Evolutionary conservation across 2,113 vertebrate species (phyloP), one percentile per base, ranked within the genome.

Genomic region (Hippocampus zosterae): DNA sequence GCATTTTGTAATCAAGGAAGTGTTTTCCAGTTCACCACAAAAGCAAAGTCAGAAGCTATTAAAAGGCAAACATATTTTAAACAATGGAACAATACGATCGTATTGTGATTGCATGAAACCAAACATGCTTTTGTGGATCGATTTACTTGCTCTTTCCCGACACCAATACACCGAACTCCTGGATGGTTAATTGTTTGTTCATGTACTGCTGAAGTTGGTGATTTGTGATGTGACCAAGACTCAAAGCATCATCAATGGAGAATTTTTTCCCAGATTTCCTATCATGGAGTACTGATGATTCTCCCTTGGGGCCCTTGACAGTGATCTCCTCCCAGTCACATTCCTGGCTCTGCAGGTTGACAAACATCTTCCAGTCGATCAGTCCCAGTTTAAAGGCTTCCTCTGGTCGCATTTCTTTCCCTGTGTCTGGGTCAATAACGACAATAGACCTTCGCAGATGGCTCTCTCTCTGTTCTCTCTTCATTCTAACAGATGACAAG

Each of bases 241-340:
- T 91, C 79, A 99, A 74, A 1, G 97, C 97, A 0, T 98, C 96
- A 12, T 99, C 97, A 0, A 99, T 95, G 65, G 96, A 95, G 84
- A 98, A 99, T 86, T 96, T 96, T 72, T 91, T 92, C 1, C 97
- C 97, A 0, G 97, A 98, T 81, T 98, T 99, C 48, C 96, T 92
- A 89, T 99, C 96, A 0, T 95, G 94, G 68, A 99, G 96, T 71
- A 98, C 92, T 0, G 95, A 96, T 0, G 97, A 98, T 74, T 96
- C 96, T 12, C 96, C 95, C 0, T 69, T 93, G 13, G 96, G 96
- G 33, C 96, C 95, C 76, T 96, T 98, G 48, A 99, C 90, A 0
- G 95, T 90, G 81, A 96, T 96, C 88, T 98, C 97, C 82, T 99
- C 97, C 97, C 97, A 99, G 87, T 99, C 96, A 0, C 97, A 98